Conservation (phyloP, 2,888 invertebrate species). For the Rhagium mordax region DNA sequence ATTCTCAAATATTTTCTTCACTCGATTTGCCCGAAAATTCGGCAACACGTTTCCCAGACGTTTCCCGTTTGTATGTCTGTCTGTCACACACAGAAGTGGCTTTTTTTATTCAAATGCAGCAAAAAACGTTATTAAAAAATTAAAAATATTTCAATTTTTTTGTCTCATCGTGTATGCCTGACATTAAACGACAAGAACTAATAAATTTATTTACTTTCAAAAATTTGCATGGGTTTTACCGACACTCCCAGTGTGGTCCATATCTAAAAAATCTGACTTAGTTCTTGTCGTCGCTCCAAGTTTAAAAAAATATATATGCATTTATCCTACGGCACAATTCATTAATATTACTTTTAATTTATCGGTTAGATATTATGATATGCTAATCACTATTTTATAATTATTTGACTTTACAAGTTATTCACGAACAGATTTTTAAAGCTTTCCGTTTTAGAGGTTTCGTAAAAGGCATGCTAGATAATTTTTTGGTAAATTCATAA, state of each 20-base stretch:
- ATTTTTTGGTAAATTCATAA: slow-evolving; percentile 22
- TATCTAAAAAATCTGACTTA: neutral
- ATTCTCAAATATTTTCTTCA: too few relatives aligned
- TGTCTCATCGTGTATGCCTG: too few relatives aligned
- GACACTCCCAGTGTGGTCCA: too few relatives aligned
- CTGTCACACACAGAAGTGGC: too few relatives aligned
- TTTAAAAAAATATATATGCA: neutral
- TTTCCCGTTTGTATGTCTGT: too few relatives aligned
- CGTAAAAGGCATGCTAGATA: slow-evolving; percentile 40
- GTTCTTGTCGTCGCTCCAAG: neutral
- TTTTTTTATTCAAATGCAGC: too few relatives aligned
- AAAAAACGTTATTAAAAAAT: too few relatives aligned
- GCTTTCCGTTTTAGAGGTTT: slow-evolving; percentile 36
- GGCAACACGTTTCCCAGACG: too few relatives aligned
- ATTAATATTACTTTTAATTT: slow-evolving; percentile 3
- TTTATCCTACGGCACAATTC: neutral
- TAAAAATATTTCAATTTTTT: too few relatives aligned
- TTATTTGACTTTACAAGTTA: slow-evolving; percentile 26
- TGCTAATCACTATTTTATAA: slow-evolving; percentile 29
- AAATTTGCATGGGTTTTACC: neutral
- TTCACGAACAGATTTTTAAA: slow-evolving; percentile 36
- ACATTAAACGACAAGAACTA: neutral
- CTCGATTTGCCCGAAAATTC: too few relatives aligned
- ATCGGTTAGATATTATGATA: slow-evolving; percentile 36
- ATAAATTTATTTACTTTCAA: too few relatives aligned